A percentile compares a stretch with the other conserved stretches of the same genome.
These are phyloP conservation scores for Phenganax stokvisi DNA, from an alignment of 92 coral and sea anemone species.

Conservation along the genomic window DNA sequence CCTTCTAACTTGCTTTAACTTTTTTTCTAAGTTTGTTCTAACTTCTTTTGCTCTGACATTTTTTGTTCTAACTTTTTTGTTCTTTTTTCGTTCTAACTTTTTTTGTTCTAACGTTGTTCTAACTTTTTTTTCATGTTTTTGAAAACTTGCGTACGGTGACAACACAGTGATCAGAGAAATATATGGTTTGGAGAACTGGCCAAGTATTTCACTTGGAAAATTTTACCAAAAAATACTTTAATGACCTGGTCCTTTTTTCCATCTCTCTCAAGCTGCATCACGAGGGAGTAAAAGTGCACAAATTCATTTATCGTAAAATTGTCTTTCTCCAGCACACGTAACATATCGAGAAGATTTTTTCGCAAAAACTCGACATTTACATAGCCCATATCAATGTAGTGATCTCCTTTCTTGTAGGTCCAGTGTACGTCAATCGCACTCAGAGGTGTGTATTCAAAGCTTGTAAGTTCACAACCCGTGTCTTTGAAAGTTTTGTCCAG, in stretches of 20 bases:
- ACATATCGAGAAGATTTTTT: slow-evolving; percentile 48
- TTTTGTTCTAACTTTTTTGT: too few species aligned
- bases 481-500: slow-evolving; percentile 52
- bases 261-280: slow-evolving; percentile 24
- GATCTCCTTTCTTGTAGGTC: slow-evolving; percentile 95
- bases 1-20: too few species aligned
- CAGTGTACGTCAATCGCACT: slow-evolving; percentile 84
- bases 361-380: slow-evolving; percentile 74
- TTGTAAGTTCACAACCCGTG: slow-evolving; percentile 59
- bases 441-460: slow-evolving; percentile 63
- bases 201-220: too few species aligned
- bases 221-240: neutral
- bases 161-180: too few species aligned
- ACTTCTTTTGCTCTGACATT: too few species aligned
- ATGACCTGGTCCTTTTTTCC: neutral
- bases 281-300: slow-evolving; percentile 49
- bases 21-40: too few species aligned
- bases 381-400: slow-evolving; percentile 89
- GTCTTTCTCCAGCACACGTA: slow-evolving; percentile 42
- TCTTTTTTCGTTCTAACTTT: too few species aligned
- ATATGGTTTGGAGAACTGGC: too few species aligned
- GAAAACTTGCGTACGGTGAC: too few species aligned
- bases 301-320: slow-evolving; percentile 54
- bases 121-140: too few species aligned
- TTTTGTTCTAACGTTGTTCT: too few species aligned